phyloP scores from a whole-genome alignment of 2,113 vertebrate genomes.

The Dasyurus viverrinus region DNA sequence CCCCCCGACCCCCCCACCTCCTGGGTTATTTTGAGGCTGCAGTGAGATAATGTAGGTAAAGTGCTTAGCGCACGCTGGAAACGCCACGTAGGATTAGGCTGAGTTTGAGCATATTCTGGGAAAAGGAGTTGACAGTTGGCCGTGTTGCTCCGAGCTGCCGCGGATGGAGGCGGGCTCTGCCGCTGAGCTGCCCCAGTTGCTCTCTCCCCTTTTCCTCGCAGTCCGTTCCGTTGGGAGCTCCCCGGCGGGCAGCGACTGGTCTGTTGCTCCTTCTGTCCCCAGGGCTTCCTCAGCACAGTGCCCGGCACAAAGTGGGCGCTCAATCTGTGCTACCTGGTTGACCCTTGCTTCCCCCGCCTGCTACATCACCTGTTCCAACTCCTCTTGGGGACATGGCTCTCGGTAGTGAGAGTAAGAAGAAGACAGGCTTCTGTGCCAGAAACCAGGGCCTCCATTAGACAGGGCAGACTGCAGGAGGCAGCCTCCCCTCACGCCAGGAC shows the following conservation, averaged over 20 bases:
- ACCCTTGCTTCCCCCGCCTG: background rate
- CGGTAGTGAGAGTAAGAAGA: background rate
- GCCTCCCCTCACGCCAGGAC: background rate
- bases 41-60: background rate
- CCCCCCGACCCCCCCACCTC: background rate
- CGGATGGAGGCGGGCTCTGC: background rate
- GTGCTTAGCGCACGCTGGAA: background rate
- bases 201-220: background rate
- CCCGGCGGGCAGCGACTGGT: background rate
- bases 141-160: background rate
- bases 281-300: background rate
- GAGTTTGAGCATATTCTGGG: background rate
- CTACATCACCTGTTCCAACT: background rate
- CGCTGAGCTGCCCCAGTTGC: background rate
- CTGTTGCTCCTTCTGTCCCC: background rate
- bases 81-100: background rate
- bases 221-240: background rate
- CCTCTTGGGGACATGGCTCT: background rate
- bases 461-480: no score
- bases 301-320: background rate
- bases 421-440: background rate
- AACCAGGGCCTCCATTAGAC: background rate
- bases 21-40: background rate
- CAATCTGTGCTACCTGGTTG: background rate
- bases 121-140: background rate